A percentile compares a stretch with the other conserved stretches of the same genome.
phyloP scores from a whole-genome alignment of 1,140 invertebrate species.

The Drosophila punjabiensis region DNA sequence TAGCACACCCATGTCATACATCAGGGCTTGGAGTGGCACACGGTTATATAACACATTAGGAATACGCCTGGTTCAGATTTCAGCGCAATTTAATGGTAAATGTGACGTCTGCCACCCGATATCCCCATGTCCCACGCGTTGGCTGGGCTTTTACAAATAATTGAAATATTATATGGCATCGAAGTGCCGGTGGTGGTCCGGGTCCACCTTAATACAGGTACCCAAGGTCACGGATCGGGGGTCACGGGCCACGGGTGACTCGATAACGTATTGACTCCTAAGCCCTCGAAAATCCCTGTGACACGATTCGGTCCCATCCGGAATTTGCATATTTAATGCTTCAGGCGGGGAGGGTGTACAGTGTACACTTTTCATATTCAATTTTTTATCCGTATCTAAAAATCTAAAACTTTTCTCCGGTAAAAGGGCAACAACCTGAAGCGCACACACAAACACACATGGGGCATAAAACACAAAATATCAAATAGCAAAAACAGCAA shows the following conservation, averaged over 20 bases:
- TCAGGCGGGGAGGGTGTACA: conserved; percentile 34
- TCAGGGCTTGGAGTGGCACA: conserved; percentile 18
- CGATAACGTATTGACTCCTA: conserved; percentile 50
- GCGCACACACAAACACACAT: conserved; percentile 15
- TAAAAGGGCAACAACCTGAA: conserved; percentile 36
- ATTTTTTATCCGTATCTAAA: conserved; percentile 65
- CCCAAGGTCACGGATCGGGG: conserved; percentile 3
- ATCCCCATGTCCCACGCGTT: conserved; percentile 12
- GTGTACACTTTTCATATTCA: conserved; percentile 54
- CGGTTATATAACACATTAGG: conserved; percentile 21
- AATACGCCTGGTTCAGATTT: conserved; percentile 26
- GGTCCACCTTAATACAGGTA: conserved; percentile 28
- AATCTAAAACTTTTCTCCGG: conserved; percentile 57
- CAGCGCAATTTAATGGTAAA: conserved; percentile 45
- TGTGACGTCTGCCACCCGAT: conserved; percentile 34
- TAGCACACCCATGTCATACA: conserved; percentile 58
- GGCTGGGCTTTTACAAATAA: conserved; percentile 36
- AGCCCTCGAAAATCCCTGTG: conserved; percentile 25
- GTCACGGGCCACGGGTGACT: conserved; percentile 2
- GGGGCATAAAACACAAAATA: conserved; percentile 19
- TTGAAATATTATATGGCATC: conserved; percentile 54
- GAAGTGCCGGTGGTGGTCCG: not conserved
- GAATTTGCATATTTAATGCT: conserved; percentile 73
- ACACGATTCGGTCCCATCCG: conserved; percentile 9
- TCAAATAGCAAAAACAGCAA: conserved; percentile 18